phyloP scores from a whole-genome alignment of 2,888 invertebrate genomes.

The Cheilosia grossa region DNA sequence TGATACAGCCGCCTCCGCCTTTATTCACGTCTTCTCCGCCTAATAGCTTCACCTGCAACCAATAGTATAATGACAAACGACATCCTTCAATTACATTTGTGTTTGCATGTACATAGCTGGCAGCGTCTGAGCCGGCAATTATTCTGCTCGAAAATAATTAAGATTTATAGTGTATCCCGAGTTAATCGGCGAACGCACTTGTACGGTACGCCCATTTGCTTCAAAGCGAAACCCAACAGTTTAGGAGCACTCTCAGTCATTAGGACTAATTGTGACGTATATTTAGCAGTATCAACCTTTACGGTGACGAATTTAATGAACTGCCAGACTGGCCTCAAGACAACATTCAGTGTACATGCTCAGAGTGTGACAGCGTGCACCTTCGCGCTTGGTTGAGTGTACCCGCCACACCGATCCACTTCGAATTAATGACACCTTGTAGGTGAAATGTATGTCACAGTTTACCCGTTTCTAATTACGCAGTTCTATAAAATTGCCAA shows the following conservation, averaged over 20 bases:
- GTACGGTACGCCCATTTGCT: too few species aligned
- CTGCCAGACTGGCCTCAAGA: conserved; percentile 54
- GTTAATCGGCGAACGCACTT: conserved; percentile 2
- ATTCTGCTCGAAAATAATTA: not conserved
- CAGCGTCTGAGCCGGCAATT: not conserved
- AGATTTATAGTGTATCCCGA: not conserved
- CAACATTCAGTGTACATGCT: conserved; percentile 24
- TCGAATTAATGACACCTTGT: conserved; percentile 47
- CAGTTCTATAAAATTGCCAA: conserved; percentile 42
- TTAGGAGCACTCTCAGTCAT: conserved; percentile 25
- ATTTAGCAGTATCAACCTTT: conserved; percentile 22
- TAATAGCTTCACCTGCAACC: too few species aligned
- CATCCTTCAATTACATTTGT: too few species aligned
- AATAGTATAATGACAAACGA: too few species aligned
- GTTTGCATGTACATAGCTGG: too few species aligned
- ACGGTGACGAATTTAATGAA: conserved; percentile 55
- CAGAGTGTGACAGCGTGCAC: conserved; percentile 38
- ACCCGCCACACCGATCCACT: not conserved
- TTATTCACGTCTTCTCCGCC: too few species aligned
- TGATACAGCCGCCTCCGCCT: too few species aligned
- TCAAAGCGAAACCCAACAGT: not conserved
- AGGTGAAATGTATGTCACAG: conserved; percentile 21
- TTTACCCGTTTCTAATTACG: conserved; percentile 38
- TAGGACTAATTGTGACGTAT: conserved; percentile 33
- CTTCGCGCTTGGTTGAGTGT: conserved; percentile 8